These are phyloP conservation scores for Drosophila suboccidentalis DNA, from an alignment of 2,888 invertebrate genomes.

Conservation along the genomic window DNA sequence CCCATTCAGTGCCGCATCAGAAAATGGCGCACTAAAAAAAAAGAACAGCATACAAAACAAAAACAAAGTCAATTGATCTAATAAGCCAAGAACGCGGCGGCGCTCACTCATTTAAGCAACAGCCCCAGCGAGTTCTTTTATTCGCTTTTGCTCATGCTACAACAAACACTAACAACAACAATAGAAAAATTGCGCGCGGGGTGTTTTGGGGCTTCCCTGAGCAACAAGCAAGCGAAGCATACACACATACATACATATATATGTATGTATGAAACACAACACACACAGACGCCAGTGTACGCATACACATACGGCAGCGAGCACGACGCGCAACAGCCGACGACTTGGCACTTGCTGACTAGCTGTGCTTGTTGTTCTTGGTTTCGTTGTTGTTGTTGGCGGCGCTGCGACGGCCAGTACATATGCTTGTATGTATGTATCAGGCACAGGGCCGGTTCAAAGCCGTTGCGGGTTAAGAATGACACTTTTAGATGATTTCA, in stretches of 20 bases:
- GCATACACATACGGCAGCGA: constrained; percentile 25
- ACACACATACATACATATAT: constrained; percentile 19
- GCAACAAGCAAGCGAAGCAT: constrained; percentile 51
- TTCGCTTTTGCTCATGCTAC: constrained; percentile 49
- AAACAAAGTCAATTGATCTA: constrained; percentile 73
- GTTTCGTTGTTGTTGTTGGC: constrained; percentile 49
- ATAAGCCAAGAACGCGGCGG: constrained; percentile 67
- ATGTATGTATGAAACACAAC: constrained; percentile 30
- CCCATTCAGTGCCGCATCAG: constrained; percentile 30
- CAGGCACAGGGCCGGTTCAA: constrained; percentile 64
- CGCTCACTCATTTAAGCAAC: constrained; percentile 52
- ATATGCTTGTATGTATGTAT: constrained; percentile 39
- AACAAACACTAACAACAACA: constrained; percentile 43
- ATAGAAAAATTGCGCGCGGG: constrained; percentile 59
- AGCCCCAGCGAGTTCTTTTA: constrained; percentile 49
- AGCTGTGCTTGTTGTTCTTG: constrained; percentile 52
- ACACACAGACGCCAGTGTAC: constrained; percentile 29
- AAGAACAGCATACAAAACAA: constrained; percentile 33
- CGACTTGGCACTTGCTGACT: constrained; percentile 77
- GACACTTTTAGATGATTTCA: constrained; percentile 1
- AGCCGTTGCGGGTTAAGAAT: constrained; percentile 23
- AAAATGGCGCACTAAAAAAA: constrained; percentile 55
- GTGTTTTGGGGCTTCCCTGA: constrained; percentile 71
- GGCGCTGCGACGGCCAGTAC: constrained; percentile 36
- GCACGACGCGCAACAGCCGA: constrained; percentile 66